Percentiles rank a stretch among this genome's conserved stretches.
Conservation (phyloP, 2,888 invertebrate species). For the Polyommatus iphigenia region DNA sequence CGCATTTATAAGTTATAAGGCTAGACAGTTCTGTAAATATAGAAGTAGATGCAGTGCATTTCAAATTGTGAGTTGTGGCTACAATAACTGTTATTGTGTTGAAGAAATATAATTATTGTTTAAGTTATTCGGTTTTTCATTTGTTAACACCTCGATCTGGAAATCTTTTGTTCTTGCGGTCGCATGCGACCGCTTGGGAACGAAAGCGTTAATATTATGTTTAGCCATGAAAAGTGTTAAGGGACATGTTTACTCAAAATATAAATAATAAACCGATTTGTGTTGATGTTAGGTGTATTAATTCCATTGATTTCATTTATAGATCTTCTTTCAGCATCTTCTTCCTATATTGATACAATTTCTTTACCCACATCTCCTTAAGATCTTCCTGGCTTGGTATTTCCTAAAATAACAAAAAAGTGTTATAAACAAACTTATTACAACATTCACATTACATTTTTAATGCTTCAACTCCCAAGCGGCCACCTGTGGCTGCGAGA, state of each 20-base stretch:
- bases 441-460: not conserved
- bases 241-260: not conserved
- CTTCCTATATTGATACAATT: conserved; percentile 82
- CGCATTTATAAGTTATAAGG: conserved; percentile 44
- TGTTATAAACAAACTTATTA: not conserved
- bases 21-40: conserved; percentile 68
- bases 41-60: conserved; percentile 66
- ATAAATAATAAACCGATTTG: not conserved
- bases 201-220: too few species aligned
- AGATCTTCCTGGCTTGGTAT: conserved; percentile 84
- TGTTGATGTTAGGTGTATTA: not conserved
- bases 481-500: too few species aligned
- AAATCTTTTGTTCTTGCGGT: too few species aligned
- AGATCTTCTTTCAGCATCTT: conserved; percentile 79
- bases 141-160: conserved; percentile 6
- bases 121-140: conserved; percentile 55
- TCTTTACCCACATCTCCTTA: conserved; percentile 88
- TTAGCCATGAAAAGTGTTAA: not conserved
- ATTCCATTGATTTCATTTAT: conserved; percentile 41
- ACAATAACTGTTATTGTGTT: conserved; percentile 54
- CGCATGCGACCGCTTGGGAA: too few species aligned
- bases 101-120: conserved; percentile 42
- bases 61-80: conserved; percentile 57
- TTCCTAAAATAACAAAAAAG: conserved; percentile 75
- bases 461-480: too few species aligned